Percentiles rank a stretch among this genome's conserved stretches.
Evolutionary conservation across 2,888 invertebrate genomes (phyloP).

Genomic region (Chymomyza procnemis): DNA sequence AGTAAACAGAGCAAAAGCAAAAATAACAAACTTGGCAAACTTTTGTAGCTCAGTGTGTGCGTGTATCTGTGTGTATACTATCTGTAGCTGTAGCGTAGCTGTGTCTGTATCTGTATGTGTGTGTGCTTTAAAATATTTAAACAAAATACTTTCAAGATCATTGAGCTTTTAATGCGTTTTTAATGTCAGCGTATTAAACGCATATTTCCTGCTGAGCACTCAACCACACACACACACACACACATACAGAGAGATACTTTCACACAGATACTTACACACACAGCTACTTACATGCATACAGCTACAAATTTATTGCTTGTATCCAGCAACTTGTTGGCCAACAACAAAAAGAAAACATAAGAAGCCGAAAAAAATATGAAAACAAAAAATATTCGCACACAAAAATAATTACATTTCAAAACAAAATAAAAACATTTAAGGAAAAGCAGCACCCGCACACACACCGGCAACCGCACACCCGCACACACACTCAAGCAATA

Average conservation of each 20-base stretch:
- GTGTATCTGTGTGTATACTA: neutral
- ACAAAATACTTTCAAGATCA: slow-evolving; percentile 55
- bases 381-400: slow-evolving; percentile 37
- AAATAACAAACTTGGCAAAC: neutral
- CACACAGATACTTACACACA: neutral
- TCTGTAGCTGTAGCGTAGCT: too few species aligned
- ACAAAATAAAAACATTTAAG: slow-evolving; percentile 37
- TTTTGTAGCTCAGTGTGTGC: neutral
- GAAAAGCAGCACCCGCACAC: slow-evolving; percentile 3
- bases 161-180: slow-evolving; percentile 66
- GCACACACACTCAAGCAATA: too few species aligned
- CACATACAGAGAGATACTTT: neutral
- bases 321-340: slow-evolving; percentile 31
- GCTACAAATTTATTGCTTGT: slow-evolving; percentile 17
- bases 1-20: neutral
- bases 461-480: slow-evolving; percentile 3
- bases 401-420: slow-evolving; percentile 58
- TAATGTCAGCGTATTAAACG: slow-evolving; percentile 59
- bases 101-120: neutral
- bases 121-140: slow-evolving; percentile 2
- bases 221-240: slow-evolving; percentile 8
- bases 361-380: slow-evolving; percentile 20
- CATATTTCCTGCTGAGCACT: slow-evolving; percentile 54
- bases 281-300: neutral
- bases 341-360: slow-evolving; percentile 28